These are phyloP conservation scores for Ornithoptera priamus DNA, from an alignment of 2,888 invertebrate species.

Conservation along the genomic window DNA sequence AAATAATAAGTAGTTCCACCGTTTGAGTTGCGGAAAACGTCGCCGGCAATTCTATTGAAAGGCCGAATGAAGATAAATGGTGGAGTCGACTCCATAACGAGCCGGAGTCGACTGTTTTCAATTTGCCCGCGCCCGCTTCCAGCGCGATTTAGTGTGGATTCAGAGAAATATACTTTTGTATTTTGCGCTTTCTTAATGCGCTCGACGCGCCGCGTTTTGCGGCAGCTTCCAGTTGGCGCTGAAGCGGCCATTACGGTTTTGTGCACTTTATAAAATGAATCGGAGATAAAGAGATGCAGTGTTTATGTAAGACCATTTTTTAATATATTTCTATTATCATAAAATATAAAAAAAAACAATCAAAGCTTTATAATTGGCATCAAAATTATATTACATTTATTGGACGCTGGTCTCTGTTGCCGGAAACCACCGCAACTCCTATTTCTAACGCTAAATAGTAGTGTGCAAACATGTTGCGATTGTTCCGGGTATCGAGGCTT, in stretches of 20 bases:
- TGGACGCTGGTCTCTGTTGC: too few relatives aligned
- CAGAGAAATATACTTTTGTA: slow-evolving; percentile 49
- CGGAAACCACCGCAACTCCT: too few relatives aligned
- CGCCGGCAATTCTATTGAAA: slow-evolving; percentile 74
- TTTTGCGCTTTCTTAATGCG: slow-evolving; percentile 33
- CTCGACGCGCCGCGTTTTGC: slow-evolving; percentile 26
- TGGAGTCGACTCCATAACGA: slow-evolving; percentile 71
- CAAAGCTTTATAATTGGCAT: too few relatives aligned
- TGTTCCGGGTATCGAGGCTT: too few relatives aligned
- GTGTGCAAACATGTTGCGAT: too few relatives aligned
- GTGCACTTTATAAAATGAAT: not conserved
- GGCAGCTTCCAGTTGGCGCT: slow-evolving; percentile 17
- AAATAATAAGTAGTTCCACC: slow-evolving; percentile 77
- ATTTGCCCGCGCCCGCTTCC: slow-evolving; percentile 61
- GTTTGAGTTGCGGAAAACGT: slow-evolving; percentile 74
- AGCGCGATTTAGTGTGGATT: slow-evolving; percentile 67
- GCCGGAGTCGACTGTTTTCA: slow-evolving; percentile 75
- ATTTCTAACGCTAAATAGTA: too few relatives aligned
- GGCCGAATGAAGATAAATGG: slow-evolving; percentile 78
- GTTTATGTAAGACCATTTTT: not conserved
- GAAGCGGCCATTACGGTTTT: slow-evolving; percentile 28
- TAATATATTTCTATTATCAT: not conserved
- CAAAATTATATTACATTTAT: too few relatives aligned
- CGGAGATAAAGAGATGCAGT: not conserved
- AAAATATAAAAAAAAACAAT: too few relatives aligned